Base-by-base conservation (phyloP, 1,140 invertebrate species). In the Chironomus tepperi region DNA sequence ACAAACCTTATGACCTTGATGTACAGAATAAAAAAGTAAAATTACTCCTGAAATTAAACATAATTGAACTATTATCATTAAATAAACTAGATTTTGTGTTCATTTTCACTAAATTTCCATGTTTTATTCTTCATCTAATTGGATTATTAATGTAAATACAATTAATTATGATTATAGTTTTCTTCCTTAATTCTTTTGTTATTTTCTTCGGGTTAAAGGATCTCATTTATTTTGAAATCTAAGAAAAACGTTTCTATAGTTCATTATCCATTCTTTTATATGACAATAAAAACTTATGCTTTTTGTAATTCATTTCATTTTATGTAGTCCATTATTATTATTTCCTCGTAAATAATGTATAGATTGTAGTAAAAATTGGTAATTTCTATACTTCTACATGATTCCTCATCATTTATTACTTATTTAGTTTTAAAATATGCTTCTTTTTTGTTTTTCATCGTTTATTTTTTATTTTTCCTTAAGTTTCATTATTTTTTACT, bases 141-240 rank as follows among this genome's bases (percentile, higher is more conserved):
- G 19, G 65, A 70, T 70, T 70, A 70, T 19, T 70, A 70, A 70
- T 70, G 65, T 70, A 70, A 70, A 70, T 70, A 70, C 65, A 70
- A 70, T 70, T 70, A 70, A 70, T 70, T 70, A 70, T 70, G 65
- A 18, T 70, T 70, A 70, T 70, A 70, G 65, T 18, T 70, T 70
- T 70, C 12, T 70, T 7, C 65, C 16, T 70, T 67, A 67, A 70
- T 19, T 70, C 18, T 70, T 21, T 70, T 70, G 65, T 70, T 70
- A 21, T 70, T 70, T 19, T 57, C 15, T 19, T 70, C 19, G 16
- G 65, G 65, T 70, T 19, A 21, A 34, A 57, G 47, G 47, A n/a
- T 57, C 3, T 57, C 47, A 15, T 57, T n/a, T n/a, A 57, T 15
- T 57, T 57, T 5, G n/a, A 57, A 57, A 12, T 57, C 47, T 57